Conservation (phyloP, 2,113 vertebrate genomes). For the Stictonetta naevosa region DNA sequence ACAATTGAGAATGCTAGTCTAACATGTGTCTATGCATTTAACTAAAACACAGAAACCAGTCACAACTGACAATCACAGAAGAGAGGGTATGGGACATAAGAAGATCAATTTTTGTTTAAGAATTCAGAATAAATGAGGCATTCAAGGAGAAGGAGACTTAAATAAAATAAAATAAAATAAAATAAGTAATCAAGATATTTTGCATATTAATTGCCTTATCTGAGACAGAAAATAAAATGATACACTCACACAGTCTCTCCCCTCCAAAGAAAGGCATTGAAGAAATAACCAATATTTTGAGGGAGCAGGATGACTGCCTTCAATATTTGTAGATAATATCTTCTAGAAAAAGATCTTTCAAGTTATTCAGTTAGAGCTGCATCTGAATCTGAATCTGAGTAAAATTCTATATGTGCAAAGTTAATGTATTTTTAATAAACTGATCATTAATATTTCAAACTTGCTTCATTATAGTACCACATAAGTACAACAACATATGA, state of each 20-base stretch:
- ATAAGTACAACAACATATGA: neutral
- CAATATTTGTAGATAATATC: neutral
- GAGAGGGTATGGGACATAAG: neutral
- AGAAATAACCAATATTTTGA: neutral
- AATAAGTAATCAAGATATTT: neutral
- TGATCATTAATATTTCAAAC: constrained; percentile 28
- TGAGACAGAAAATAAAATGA: neutral
- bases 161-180: neutral
- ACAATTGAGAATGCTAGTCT: neutral
- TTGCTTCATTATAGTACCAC: neutral
- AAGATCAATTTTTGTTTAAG: neutral
- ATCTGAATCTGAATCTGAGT: neutral
- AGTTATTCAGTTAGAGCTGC: neutral
- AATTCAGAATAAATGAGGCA: neutral
- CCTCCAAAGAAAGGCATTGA: neutral
- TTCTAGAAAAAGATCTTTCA: neutral
- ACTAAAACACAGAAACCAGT: neutral
- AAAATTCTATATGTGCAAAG: neutral
- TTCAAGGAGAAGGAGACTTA: neutral
- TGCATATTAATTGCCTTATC: neutral
- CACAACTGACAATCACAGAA: neutral
- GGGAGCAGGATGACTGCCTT: neutral
- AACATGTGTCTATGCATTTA: neutral
- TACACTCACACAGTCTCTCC: neutral
- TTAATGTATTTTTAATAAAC: constrained; percentile 14